Percentiles rank a stretch among this genome's conserved stretches.
phyloP scores from a whole-genome alignment of 92 coral and sea anemone species.

The Parazoanthus swiftii region DNA sequence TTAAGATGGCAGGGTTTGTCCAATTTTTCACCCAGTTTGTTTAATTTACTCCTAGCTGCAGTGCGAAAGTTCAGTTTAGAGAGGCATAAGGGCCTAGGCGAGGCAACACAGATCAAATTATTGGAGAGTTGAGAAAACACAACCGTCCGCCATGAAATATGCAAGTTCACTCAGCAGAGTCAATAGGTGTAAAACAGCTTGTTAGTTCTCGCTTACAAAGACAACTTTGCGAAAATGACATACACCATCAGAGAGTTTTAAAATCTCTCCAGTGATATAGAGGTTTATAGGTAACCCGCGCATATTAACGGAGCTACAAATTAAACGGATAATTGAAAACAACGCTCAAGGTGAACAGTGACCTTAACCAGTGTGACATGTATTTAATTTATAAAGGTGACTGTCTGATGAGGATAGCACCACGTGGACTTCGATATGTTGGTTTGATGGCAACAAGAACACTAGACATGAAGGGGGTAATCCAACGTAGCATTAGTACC shows the following conservation, averaged over 20 bases:
- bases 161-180: too few species aligned
- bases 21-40: background rate
- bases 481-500: background rate
- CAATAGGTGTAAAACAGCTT: too few species aligned
- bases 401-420: background rate
- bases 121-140: background rate
- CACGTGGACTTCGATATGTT: slow-evolving; percentile 2
- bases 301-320: too few species aligned
- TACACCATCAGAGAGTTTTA: too few species aligned
- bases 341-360: too few species aligned
- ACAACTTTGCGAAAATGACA: too few species aligned
- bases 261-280: too few species aligned
- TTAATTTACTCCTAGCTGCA: background rate
- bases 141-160: slow-evolving; percentile 7
- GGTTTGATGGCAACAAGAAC: slow-evolving; percentile 8
- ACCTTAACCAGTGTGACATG: background rate
- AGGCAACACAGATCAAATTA: background rate
- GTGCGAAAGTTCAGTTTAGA: background rate
- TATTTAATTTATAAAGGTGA: background rate
- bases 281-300: too few species aligned
- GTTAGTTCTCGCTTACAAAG: too few species aligned
- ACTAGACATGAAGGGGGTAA: background rate
- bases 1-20: background rate
- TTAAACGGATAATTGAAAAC: too few species aligned
- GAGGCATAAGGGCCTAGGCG: background rate